Conservation (phyloP, 2,888 invertebrate species). For the Nycteola revayana region DNA sequence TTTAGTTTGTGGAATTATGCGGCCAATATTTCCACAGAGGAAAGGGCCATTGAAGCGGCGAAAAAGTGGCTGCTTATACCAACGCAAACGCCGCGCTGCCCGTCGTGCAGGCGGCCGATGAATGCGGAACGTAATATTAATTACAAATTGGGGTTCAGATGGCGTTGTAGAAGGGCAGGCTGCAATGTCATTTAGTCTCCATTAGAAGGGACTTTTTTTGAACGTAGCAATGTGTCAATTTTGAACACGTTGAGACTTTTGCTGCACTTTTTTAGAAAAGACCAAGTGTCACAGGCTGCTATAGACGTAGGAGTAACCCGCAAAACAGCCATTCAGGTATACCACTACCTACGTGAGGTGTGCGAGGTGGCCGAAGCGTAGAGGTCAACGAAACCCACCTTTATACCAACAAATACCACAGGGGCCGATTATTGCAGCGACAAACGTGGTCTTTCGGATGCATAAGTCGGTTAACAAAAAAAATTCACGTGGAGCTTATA, state of each 20-base stretch:
- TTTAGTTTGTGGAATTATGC: background rate
- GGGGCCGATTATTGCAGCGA: slow-evolving; percentile 3
- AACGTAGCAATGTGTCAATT: background rate
- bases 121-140: background rate
- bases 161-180: slow-evolving; percentile 1
- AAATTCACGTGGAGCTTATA: slow-evolving; percentile 4
- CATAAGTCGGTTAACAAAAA: slow-evolving; percentile 3
- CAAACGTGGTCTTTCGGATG: slow-evolving; percentile 9
- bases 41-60: slow-evolving; percentile 4
- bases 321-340: slow-evolving; percentile 3
- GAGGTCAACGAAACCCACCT: slow-evolving; percentile 7
- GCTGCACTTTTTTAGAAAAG: background rate
- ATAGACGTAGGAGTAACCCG: slow-evolving; percentile 4
- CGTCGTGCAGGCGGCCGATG: background rate
- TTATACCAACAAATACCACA: slow-evolving; percentile 4
- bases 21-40: background rate
- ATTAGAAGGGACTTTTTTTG: slow-evolving; percentile 2
- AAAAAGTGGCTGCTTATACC: background rate
- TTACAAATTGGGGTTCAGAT: slow-evolving; percentile 2
- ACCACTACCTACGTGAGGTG: background rate
- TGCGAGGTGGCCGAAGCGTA: slow-evolving; percentile 1
- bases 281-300: slow-evolving; percentile 3
- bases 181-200: slow-evolving; percentile 1
- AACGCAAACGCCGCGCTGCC: slow-evolving; percentile 1
- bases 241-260: background rate